Evolutionary conservation across 2,797 vertebrate genomes (phyloP).

Genomic region (Adelosebastes latens): DNA sequence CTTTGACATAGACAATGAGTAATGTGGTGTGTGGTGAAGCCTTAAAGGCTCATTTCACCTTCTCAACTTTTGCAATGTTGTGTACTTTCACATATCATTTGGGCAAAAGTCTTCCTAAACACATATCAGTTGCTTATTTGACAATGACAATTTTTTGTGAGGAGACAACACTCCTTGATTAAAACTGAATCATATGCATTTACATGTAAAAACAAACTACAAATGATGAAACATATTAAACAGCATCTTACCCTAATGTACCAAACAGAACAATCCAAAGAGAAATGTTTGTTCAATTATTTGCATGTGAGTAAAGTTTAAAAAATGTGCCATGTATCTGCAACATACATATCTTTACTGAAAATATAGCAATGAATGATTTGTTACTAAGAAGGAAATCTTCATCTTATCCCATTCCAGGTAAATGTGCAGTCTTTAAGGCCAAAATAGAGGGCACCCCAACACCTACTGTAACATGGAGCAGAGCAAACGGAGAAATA

Average conservation of each 20-base stretch:
- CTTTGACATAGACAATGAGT: no score
- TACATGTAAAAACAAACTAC: background rate
- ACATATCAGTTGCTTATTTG: no score
- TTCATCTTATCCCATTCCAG: constrained; percentile 64
- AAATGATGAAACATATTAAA: background rate
- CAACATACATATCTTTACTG: background rate
- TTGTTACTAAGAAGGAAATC: background rate
- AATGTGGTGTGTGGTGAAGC: no score
- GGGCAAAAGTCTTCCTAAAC: no score
- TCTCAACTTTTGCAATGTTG: no score
- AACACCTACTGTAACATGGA: constrained; percentile 85
- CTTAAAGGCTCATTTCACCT: no score
- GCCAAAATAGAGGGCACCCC: constrained; percentile 87
- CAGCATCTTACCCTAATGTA: background rate
- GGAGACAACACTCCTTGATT: no score
- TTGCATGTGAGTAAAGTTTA: background rate
- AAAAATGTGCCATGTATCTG: background rate
- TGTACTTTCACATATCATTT: no score
- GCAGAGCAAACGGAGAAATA: constrained; percentile 80
- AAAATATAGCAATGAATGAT: background rate
- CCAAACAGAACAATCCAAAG: background rate
- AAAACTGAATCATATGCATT: background rate
- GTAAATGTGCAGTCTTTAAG: constrained; percentile 88
- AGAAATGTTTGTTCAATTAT: background rate
- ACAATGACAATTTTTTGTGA: no score